A percentile compares a stretch with the other conserved stretches of the same genome.
Conservation (phyloP, 2,113 vertebrate genomes). For the Plestiodon gilberti region DNA sequence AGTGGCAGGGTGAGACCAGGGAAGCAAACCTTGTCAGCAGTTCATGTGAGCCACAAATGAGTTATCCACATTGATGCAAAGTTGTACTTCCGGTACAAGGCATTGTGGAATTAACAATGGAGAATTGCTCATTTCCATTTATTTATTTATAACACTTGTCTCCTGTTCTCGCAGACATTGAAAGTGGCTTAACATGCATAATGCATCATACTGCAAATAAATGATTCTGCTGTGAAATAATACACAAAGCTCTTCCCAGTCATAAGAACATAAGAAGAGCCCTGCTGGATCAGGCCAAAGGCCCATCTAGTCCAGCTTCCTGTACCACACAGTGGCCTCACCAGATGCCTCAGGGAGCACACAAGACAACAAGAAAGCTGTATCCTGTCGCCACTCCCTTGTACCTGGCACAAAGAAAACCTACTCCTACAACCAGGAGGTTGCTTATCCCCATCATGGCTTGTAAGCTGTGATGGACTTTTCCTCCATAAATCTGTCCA, state of each 20-base stretch:
- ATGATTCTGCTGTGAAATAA: background rate
- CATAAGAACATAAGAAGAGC: no score
- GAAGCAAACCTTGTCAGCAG: background rate
- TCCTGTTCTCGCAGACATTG: background rate
- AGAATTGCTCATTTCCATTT: background rate
- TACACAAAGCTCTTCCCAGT: background rate
- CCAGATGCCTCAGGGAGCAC: no score
- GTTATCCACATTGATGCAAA: background rate
- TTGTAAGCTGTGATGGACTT: no score
- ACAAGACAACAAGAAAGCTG: no score
- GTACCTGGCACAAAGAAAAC: no score
- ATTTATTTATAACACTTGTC: background rate
- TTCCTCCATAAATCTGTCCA: no score
- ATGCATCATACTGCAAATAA: background rate
- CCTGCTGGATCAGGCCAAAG: no score
- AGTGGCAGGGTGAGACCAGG: background rate
- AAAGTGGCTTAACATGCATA: background rate
- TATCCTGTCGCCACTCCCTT: no score
- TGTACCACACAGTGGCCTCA: no score
- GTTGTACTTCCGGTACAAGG: background rate
- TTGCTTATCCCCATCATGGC: no score
- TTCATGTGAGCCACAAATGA: background rate
- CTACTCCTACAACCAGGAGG: no score
- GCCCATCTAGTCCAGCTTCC: no score
- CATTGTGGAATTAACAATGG: background rate